Base-by-base conservation (phyloP, 2,797 vertebrate genomes). In the Galaxias olidus region DNA sequence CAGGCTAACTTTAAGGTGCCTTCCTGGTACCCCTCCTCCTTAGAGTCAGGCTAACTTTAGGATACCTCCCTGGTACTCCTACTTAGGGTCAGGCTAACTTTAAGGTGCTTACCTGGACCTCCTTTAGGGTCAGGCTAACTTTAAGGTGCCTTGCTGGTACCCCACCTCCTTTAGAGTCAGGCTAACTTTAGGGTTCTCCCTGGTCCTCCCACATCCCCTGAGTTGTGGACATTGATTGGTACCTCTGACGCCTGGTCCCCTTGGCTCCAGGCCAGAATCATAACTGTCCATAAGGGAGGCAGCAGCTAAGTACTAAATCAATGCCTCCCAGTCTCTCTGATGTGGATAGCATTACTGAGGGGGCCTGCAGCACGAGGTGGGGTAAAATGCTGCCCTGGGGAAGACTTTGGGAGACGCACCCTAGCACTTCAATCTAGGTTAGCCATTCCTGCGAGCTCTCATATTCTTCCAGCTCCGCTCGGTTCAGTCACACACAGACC, bases 221-320 rank as follows among this genome's bases (percentile, higher is more conserved):
- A 90, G 82, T 91, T 91, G 40, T 68, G 79, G 17, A 64, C 81
- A 91, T 90, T 86, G 89, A 91, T 91, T 46, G 65, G 85, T 84
- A 88, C 87, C 79, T 91, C 92, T 91, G 89, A 90, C 63, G 83
- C 84, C 87, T 83, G 71, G 60, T 74, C 80, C 73, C 30, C 6
- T 65, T 89, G 87, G 90, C 76, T 67, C 72, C 72, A 59, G 61
- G 82, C 87, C 89, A 86, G 77, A 88, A 91, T 86, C 84, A 90
- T 92, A 93, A 92, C 87, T 82, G 86, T 89, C 91, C 90, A 90
- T 88, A 68, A 79, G 92, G 92, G 92, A 92, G 87, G 52, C 78
- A 80, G 81, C 79, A 82, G 88, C 89, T 91, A 92, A 93, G 91
- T 92, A 90, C 91, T 87, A 90, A 92, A 93, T 93, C 91, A 92